Evolutionary conservation across 2,113 vertebrate species (phyloP).

Genomic region (Meles meles): DNA sequence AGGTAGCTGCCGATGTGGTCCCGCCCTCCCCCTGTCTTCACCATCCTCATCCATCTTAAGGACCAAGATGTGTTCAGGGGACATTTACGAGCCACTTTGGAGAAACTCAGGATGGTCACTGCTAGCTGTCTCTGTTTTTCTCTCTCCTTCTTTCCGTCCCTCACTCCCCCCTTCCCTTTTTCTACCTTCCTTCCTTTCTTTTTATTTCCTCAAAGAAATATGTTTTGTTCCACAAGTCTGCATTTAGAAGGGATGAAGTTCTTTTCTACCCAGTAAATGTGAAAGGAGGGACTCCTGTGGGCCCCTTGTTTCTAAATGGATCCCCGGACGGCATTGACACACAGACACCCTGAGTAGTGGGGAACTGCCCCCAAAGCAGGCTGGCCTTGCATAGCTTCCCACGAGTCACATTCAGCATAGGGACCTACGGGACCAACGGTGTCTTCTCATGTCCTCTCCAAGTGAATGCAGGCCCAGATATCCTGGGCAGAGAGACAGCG

Average conservation of each 20-base stretch:
- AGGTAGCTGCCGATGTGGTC: not conserved
- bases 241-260: not conserved
- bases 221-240: too few species aligned
- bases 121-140: not conserved
- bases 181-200: too few species aligned
- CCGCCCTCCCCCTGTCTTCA: not conserved
- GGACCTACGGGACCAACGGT: fast-evolving
- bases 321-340: not conserved
- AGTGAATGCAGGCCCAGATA: fast-evolving
- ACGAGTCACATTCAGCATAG: not conserved
- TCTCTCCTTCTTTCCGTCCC: not conserved
- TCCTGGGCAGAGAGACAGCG: not conserved
- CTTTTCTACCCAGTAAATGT: not conserved
- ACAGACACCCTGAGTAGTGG: too few species aligned
- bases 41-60: not conserved
- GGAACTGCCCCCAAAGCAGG: not conserved
- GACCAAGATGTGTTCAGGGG: not conserved
- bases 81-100: not conserved
- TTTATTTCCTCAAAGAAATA: not conserved
- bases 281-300: not conserved
- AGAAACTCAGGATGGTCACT: not conserved
- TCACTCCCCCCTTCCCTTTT: too few species aligned
- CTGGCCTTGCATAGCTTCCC: not conserved
- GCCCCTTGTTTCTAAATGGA: not conserved
- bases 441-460: not conserved